Base-by-base conservation (phyloP, 2,888 invertebrate genomes). In the Lepidocyrtinus sp. region DNA sequence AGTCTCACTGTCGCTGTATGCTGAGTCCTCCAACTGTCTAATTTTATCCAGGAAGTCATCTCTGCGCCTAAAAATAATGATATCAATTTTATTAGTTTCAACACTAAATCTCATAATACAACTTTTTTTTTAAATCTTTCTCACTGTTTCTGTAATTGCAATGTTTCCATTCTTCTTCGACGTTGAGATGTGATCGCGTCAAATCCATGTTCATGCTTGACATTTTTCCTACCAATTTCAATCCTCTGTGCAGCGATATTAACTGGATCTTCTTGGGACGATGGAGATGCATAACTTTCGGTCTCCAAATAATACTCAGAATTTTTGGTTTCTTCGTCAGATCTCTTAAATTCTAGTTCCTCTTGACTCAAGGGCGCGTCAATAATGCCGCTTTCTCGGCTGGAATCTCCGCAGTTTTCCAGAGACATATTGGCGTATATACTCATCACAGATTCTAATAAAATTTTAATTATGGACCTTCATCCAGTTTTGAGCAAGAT, bases 1-100 rank as follows among this genome's bases (percentile, higher is more conserved):
- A 27, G 88, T 84, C 0, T 84, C 81, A 25, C 88, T 86, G 1
- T 88, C 87, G 83, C 87, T 89, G 55, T 88, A 88, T 7, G 79
- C 82, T 9, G 65, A 74, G 45, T 82, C 84, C 46, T 90, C 87
- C 64, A 93, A 89, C 9, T 91, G 91, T 85, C 93, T 88, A 75
- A 89, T 89, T 83, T 88, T 88, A 87, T 92, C 91, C 55, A 91
- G 85, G 46, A 89, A 88, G 59, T 87, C 87, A 73, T 90, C 88
- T 63, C 92, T 89, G 78, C 90, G 89, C 62, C 91, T 92, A 88
- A 78, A 89, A 89, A 12, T 36, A 69, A 45, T 17, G 9, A 5
- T 45, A 68, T 17, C 46, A 46, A 25, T 15, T 9, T 15, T 24
- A 68, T 45, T 68, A 25, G 3, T 9, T 46, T 46, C 27, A 45